These are phyloP conservation scores for Scolopax rusticola DNA, from an alignment of 2,797 vertebrate species.

Conservation along the genomic window DNA sequence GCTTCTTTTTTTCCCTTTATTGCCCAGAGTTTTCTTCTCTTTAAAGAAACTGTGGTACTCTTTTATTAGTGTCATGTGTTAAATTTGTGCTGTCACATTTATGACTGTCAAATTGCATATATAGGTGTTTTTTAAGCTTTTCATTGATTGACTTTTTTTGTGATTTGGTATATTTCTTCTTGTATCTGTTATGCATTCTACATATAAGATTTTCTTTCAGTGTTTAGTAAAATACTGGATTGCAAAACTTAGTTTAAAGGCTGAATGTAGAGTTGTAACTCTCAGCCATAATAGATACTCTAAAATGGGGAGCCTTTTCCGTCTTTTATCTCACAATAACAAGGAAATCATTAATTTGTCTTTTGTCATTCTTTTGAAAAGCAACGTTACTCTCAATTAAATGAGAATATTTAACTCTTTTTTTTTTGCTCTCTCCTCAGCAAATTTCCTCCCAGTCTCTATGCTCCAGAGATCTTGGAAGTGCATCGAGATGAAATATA, in stretches of 20 bases:
- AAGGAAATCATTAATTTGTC: not conserved
- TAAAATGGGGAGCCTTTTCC: not conserved
- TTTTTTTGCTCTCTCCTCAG: constrained; percentile 66
- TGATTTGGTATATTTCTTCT: not conserved
- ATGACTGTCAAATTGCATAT: not conserved
- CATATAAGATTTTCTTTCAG: not conserved
- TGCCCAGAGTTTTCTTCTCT: not conserved
- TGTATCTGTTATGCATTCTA: not conserved
- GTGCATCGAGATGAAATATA: constrained; percentile 86
- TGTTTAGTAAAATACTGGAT: not conserved
- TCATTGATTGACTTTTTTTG: not conserved
- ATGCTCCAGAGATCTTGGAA: constrained; percentile 76
- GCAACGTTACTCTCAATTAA: not conserved
- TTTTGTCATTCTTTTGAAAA: not conserved
- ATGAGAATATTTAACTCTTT: not conserved
- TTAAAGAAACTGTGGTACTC: not conserved
- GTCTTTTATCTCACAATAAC: not conserved
- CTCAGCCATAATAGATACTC: not conserved
- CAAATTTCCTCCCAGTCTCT: constrained; percentile 88
- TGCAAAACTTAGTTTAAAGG: not conserved
- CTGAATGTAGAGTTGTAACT: not conserved
- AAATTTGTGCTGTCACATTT: not conserved
- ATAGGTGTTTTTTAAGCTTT: not conserved
- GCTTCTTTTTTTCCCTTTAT: not conserved
- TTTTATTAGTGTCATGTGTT: not conserved